Conservation (phyloP, 2,113 vertebrate genomes). For the Scophthalmus maximus region DNA sequence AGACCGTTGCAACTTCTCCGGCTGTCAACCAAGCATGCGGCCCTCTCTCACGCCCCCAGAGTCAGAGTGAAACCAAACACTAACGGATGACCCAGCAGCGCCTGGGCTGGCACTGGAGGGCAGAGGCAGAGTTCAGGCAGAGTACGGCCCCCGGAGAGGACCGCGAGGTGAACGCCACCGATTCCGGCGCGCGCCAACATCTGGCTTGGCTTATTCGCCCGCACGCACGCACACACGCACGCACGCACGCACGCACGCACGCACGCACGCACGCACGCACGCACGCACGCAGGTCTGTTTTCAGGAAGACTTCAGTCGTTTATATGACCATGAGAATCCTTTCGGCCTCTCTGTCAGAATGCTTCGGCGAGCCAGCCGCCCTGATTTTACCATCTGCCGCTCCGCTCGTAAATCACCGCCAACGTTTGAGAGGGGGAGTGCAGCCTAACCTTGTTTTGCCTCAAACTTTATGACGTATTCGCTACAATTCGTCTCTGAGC, state of each 20-base stretch:
- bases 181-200: no score
- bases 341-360: constrained; percentile 42
- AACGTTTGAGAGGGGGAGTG: background rate
- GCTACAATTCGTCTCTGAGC: constrained; percentile 39
- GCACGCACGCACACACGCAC: background rate
- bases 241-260: constrained; percentile 5
- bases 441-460: no score
- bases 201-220: constrained; percentile 67
- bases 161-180: constrained; percentile 46
- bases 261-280: no score
- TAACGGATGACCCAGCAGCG: constrained; percentile 50
- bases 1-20: background rate
- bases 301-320: constrained; percentile 37
- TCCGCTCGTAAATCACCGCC: constrained; percentile 43
- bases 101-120: constrained; percentile 50
- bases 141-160: constrained; percentile 3
- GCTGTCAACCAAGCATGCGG: constrained; percentile 9
- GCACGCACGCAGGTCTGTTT: constrained; percentile 14
- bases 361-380: constrained; percentile 36
- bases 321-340: constrained; percentile 44
- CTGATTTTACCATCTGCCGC: constrained; percentile 55
- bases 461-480: constrained; percentile 48
- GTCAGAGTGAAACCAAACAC: constrained; percentile 52
- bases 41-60: constrained; percentile 11
- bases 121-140: constrained; percentile 42